Evolutionary conservation across 2,888 invertebrate genomes (phyloP).

Genomic region (Diaprepes abbreviatus): DNA sequence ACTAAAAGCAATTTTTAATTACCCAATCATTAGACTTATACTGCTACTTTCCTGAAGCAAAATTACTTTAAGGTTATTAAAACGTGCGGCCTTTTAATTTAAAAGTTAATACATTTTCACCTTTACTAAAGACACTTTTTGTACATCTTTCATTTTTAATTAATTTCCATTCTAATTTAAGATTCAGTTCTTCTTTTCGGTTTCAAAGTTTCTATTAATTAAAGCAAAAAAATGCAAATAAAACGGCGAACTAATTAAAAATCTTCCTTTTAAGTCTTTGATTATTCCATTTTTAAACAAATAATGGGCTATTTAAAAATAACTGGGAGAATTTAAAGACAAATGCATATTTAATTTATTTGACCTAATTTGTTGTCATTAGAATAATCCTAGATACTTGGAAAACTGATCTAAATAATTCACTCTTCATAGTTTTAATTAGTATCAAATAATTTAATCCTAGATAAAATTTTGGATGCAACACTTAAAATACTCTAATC

Average conservation of each 20-base stretch:
- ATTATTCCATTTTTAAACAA: conserved; percentile 19
- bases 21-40: neutral
- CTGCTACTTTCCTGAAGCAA: neutral
- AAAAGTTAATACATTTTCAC: conserved; percentile 14
- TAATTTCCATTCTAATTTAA: conserved; percentile 16
- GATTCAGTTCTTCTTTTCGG: conserved; percentile 20
- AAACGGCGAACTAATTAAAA: conserved; percentile 24
- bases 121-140: conserved; percentile 17
- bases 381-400: no score
- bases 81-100: conserved; percentile 12
- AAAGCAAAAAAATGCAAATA: conserved; percentile 34
- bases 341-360: neutral
- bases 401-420: no score
- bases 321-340: neutral
- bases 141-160: conserved; percentile 21
- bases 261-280: conserved; percentile 19
- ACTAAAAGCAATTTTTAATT: neutral
- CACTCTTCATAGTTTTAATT: no score
- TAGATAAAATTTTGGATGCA: no score
- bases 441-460: no score
- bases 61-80: neutral
- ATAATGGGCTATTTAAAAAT: neutral
- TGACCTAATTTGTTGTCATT: neutral
- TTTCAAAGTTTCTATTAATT: conserved; percentile 31
- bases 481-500: no score